A percentile compares a stretch with the other conserved stretches of the same genome.
Evolutionary conservation across 1,140 invertebrate species (phyloP).

Genomic region (Ridgeia piscesae): DNA sequence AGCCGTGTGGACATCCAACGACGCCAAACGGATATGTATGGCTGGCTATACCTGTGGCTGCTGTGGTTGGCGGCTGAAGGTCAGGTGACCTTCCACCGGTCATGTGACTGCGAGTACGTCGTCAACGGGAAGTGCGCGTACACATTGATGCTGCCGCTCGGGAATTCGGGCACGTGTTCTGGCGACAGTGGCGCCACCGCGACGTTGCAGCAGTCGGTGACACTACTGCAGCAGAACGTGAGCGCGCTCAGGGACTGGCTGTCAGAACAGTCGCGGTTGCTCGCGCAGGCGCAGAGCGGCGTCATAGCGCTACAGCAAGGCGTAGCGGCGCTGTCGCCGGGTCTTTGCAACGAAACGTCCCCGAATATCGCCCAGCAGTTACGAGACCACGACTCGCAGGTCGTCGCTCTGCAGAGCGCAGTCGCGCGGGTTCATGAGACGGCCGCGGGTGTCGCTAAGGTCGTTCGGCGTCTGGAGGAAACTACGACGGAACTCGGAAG

Average conservation of each 20-base stretch:
- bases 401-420: not conserved
- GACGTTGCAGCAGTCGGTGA: not conserved
- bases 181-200: conserved; percentile 1
- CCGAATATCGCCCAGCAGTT: not conserved
- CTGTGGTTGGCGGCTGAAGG: not conserved
- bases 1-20: not conserved
- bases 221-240: not conserved
- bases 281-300: not conserved
- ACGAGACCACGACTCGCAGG: not conserved
- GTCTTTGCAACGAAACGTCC: not conserved
- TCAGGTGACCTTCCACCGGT: conserved; percentile 23
- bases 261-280: not conserved
- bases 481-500: not conserved
- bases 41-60: not conserved
- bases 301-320: not conserved
- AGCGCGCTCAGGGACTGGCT: not conserved
- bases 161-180: not conserved
- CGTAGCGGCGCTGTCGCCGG: not conserved
- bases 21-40: not conserved
- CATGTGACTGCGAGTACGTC: conserved; percentile 24
- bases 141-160: conserved; percentile 24
- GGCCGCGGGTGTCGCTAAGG: not conserved
- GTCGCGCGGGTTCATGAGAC: not conserved
- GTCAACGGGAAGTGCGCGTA: conserved; percentile 28
- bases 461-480: not conserved